Evolutionary conservation across 2,113 vertebrate genomes (phyloP), one percentile per base, ranked within the genome.

Genomic region (Seriola dumerili): DNA sequence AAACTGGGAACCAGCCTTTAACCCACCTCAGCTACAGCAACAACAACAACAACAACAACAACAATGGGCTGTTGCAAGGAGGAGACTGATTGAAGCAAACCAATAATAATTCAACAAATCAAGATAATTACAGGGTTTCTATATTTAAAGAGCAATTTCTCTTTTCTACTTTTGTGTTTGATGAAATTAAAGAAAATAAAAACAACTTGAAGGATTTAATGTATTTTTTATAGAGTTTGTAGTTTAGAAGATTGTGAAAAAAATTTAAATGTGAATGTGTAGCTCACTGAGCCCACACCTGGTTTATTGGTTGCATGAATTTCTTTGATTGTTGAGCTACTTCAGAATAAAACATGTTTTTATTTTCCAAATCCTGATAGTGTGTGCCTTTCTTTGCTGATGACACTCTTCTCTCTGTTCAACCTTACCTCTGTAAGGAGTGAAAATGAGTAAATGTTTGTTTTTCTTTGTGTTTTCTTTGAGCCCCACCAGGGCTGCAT

Each of bases 201-300:
- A 65, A 21, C 1, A 5, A 32, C 13, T 50, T 76, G 48, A 83
- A 68, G 57, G 61, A 0, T 12, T 66, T 65, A 29, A 3, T 72
- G 21, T 54, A 23, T 54, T n/a, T 48, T 14, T 12, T n/a, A 54
- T 29, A 23, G 3, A 21, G 1, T 58, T 52, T 19, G 13, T 62
- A 25, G 40, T 57, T 3, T 8, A 13, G 1, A 9, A 52, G 5
- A 8, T 7, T 62, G 29, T 67, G 25, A 32, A 55, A 42, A 48
- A 78, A 40, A 11, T 29, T 21, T 36, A 75, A 23, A 70, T 78
- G 65, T 88, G 44, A 66, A 61, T 12, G 7, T 59, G 12, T 23
- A 6, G 0, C 44, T 48, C 29, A 2, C 4, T 69, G 38, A 72
- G 5, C 0, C 32, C 68, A 52, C 25, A 6, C 52, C 11, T 8